Conservation (phyloP, 2,113 vertebrate genomes). For the Passer montanus region DNA sequence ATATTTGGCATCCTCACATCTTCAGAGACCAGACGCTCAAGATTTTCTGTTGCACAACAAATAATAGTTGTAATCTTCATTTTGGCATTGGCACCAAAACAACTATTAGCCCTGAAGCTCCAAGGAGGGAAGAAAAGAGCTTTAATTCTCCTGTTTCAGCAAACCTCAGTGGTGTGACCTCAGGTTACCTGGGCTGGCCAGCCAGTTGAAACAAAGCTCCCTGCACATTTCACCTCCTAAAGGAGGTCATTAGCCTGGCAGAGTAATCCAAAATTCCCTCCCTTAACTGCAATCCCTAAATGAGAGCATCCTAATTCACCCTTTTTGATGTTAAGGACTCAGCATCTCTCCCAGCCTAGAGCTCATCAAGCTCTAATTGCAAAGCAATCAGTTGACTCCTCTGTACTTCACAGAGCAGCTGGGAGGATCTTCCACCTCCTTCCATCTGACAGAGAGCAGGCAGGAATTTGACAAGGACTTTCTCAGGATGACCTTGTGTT, state of each 20-base stretch:
- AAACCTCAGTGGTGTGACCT: neutral
- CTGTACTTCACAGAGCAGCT: neutral
- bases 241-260: neutral
- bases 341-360: neutral
- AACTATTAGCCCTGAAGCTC: neutral
- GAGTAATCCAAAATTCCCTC: neutral
- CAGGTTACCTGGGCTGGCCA: neutral
- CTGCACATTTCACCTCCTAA: neutral
- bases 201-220: neutral
- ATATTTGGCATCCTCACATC: neutral
- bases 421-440: neutral
- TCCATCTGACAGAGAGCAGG: neutral
- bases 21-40: neutral
- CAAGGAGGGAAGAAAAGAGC: neutral
- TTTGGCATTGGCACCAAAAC: conserved; percentile 10
- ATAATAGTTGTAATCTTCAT: neutral
- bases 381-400: neutral
- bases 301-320: neutral
- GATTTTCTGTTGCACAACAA: neutral
- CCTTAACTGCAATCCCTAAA: neutral
- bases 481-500: neutral
- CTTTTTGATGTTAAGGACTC: neutral
- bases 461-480: neutral
- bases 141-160: neutral
- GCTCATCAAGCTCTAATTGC: neutral